Evolutionary conservation across 2,113 vertebrate genomes (phyloP), one percentile per base, ranked within the genome.

Genomic region (Elanoides forficatus): DNA sequence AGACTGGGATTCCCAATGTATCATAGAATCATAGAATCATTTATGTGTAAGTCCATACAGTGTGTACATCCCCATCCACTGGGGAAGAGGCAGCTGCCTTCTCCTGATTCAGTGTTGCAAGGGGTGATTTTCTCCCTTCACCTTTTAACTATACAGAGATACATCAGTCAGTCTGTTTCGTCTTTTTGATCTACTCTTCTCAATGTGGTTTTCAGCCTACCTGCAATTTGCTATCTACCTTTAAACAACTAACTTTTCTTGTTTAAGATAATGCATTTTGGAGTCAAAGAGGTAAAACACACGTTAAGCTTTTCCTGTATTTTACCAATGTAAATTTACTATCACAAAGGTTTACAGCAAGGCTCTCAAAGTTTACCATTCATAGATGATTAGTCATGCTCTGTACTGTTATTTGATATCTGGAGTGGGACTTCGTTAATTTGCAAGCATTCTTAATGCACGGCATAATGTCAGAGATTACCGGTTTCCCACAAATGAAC

Each of bases 381-480:
- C 82, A 81, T 4, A 88, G 81, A 65, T 90, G 45, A 72, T 92
- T 88, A 88, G 82, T 90, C 82, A 90, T 68, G 38, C 50, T 74
- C 25, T 59, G 32, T 45, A 71, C 25, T 81, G 66, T 76, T 90
- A 66, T 42, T 84, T 62, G 63, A 60, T 59, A 81, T 45, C 42
- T 88, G 55, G 50, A 95, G 79, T 43, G 48, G 52, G 43, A 66
- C 81, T 93, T 95, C 40, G 72, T 85, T 94, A 92, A 89, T 91
- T 92, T 82, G 16, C 55, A 94, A 55, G 15, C 34, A 87, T 88
- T 94, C 82, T 89, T 79, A 92, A 83, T 58, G 73, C 32, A 81
- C 45, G 86, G 56, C 65, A 87, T 80, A 92, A 80, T 53, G 56
- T 58, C 79, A 90, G 87, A 86, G 74, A 82, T 89, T 92, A 86